A percentile compares a stretch with the other conserved stretches of the same genome.
phyloP scores from a whole-genome alignment of 2,113 vertebrate genomes.

The Oncorhynchus tshawytscha region DNA sequence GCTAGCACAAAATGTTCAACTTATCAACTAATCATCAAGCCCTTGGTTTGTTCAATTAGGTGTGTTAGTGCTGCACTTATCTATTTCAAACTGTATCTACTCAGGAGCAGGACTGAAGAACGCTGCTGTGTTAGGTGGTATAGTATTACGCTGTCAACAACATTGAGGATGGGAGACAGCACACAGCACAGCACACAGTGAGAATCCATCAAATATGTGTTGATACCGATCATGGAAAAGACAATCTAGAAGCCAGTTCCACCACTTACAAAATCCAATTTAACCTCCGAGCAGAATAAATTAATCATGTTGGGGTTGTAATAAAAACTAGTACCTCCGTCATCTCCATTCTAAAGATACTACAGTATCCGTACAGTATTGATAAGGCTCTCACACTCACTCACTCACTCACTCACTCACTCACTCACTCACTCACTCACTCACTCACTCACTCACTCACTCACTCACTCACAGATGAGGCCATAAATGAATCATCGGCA shows the following conservation, averaged over 20 bases:
- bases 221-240: constrained; percentile 32
- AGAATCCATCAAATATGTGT: constrained; percentile 23
- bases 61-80: not conserved
- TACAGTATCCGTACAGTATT: not conserved
- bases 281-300: constrained; percentile 39
- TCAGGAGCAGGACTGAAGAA: not conserved
- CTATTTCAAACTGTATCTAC: no score
- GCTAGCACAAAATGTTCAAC: no score
- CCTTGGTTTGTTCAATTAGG: not conserved
- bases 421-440: constrained; percentile 69
- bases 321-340: constrained; percentile 51
- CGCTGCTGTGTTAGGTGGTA: not conserved
- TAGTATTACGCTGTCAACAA: not conserved
- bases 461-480: constrained; percentile 50
- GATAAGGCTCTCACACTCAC: constrained; percentile 19
- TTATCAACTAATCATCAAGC: no score
- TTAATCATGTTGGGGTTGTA: constrained; percentile 52
- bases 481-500: constrained; percentile 71
- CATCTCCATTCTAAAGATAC: constrained; percentile 34
- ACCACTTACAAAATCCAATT: constrained; percentile 24
- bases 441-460: constrained; percentile 69
- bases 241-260: not conserved
- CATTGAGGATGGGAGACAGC: not conserved
- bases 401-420: constrained; percentile 25
- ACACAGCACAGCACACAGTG: not conserved